Evolutionary conservation across 2,888 invertebrate species (phyloP), one percentile per base, ranked within the genome.

Genomic region (Tenthredo mesomela): DNA sequence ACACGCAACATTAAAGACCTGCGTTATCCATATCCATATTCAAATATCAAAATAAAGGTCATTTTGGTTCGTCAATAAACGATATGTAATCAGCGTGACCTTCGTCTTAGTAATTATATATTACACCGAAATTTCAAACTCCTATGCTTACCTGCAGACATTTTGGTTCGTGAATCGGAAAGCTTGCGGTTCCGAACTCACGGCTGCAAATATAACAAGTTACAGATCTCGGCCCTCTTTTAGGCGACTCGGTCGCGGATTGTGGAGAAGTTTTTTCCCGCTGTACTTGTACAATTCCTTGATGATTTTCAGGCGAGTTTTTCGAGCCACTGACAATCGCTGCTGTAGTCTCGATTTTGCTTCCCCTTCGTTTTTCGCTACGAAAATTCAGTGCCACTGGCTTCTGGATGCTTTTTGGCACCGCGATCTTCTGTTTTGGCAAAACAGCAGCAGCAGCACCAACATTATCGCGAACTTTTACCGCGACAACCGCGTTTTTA

Each of bases 141-240:
- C 61, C 67, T 29, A n/a, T n/a, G 21, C 80, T 91, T 91, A 95
- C 95, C 94, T 95, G 93, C 87, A 95, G 91, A 90, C 96, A 96
- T 89, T 95, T 95, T 0, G 96, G 96, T 90, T 96, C 96, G 90
- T 96, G 96, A 86, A 96, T 94, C 7, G 94, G 94, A 86, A 96
- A 94, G 21, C 96, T 96, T 71, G 95, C 95, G 5, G 95, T 95
- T 6, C 96, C 96, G 91, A 96, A 96, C 90, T 96, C 95, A 84
- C 96, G 93, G 4, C 95, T 95, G 90, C 96, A 96, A 83, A 96
- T 94, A 90, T 96, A 96, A 89, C 96, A 96, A 54, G 94, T 94
- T 15, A 95, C 90, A 0, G 94, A 92, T 70, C 89, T 90, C 6
- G 92, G 92, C 77, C 86, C 88, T 87, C 87, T 89, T 87, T 87